Base-by-base conservation (phyloP, 1,140 invertebrate genomes). In the Aradophagus sp. region DNA sequence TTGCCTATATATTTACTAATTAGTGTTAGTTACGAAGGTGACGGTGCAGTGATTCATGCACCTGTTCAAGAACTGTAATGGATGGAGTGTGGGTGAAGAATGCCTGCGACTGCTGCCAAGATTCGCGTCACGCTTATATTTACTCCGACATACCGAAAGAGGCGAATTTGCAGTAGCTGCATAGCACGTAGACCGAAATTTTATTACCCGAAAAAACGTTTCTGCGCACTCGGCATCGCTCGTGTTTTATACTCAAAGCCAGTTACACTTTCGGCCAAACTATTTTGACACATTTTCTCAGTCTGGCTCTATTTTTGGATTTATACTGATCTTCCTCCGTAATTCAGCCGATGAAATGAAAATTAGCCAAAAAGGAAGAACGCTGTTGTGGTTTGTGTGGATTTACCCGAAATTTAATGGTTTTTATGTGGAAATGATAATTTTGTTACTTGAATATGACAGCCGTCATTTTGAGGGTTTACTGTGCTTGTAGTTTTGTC, bases 111-210 rank as follows among this genome's bases (percentile, higher is more conserved):
- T 52, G 72, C 48, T 81, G 77, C 77, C 80, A 78, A 80, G 77
- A 78, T 73, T 76, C 73, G 68, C 68, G 75, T 78, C 77, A 78
- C 62, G 78, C 78, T 81, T 81, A 80, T 80, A 80, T 81, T 81
- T 81, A 78, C 70, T 77, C 58, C 76, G 63, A 55, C 65, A 72
- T 66, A 39, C 65, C 66, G 71, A 69, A 74, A 72, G 59, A 45
- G 53, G 53, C 26, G 59, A 69, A 77, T 74, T 75, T 66, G 65
- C 55, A 41, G 70, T 55, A 36, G 59, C 50, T 41, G 67, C 50
- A 58, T 58, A 59, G 56, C 74, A 75, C 70, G 63, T 63, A 70
- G 47, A 44, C 29, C 44, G 56, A 62, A 70, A 62, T 69, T 69
- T 69, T 70, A 70, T 70, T 62, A 62, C 56, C 56, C 42, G 65